These are phyloP conservation scores for Notothenia coriiceps DNA, from an alignment of 2,113 vertebrate species.

Conservation along the genomic window DNA sequence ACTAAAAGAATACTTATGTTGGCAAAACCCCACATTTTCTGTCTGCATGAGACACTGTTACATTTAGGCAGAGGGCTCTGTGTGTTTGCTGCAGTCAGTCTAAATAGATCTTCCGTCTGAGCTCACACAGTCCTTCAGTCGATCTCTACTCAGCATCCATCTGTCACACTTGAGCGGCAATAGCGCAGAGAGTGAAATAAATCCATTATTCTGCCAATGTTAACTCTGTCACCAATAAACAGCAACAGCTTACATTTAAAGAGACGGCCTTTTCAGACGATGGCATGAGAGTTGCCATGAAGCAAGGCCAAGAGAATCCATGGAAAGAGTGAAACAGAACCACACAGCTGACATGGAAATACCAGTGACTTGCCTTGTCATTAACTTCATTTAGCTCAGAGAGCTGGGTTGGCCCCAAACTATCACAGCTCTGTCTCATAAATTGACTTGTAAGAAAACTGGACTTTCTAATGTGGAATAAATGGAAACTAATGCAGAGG, in stretches of 20 bases:
- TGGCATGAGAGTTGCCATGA: conserved; percentile 17
- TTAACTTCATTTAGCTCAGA: conserved; percentile 5
- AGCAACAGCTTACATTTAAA: conserved; percentile 30
- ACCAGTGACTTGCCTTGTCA: conserved; percentile 13
- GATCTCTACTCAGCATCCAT: conserved; percentile 51
- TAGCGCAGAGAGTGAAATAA: conserved; percentile 36
- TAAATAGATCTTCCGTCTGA: conserved; percentile 32
- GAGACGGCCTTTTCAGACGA: conserved; percentile 21
- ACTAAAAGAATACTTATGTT: not conserved
- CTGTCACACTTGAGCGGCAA: conserved; percentile 42
- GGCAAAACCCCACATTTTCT: not conserved
- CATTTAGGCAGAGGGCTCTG: conserved; percentile 7
- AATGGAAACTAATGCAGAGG: not conserved
- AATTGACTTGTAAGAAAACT: not conserved
- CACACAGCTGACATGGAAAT: conserved; percentile 51
- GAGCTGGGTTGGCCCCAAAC: not conserved
- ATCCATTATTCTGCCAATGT: conserved; percentile 44
- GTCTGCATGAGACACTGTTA: not conserved
- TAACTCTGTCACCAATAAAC: conserved; percentile 34
- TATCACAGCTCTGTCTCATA: conserved; percentile 2
- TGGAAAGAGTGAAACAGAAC: conserved; percentile 47
- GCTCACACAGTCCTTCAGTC: not conserved
- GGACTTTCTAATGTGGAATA: not conserved
- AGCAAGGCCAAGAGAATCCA: conserved; percentile 14
- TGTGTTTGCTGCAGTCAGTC: conserved; percentile 23